These are phyloP conservation scores for Apteryx owenii DNA, from an alignment of 2,113 vertebrate genomes.

Conservation along the genomic window DNA sequence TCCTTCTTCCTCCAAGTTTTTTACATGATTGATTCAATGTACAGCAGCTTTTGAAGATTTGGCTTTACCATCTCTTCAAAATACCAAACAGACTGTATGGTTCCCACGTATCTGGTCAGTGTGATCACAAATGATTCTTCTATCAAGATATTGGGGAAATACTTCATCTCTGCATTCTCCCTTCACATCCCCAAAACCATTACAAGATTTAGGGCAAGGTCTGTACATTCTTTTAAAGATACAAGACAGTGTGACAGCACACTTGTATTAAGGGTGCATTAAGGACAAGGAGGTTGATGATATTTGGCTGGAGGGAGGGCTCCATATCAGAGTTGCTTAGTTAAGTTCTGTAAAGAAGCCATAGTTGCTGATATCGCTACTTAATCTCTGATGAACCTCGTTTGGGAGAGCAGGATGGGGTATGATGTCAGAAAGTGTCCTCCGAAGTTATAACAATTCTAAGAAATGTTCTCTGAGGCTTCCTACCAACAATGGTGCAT, in stretches of 20 bases:
- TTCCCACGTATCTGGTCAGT: neutral
- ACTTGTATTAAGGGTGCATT: neutral
- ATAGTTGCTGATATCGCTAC: neutral
- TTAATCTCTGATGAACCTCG: neutral
- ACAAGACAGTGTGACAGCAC: neutral
- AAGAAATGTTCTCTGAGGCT: neutral
- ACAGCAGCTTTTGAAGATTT: neutral
- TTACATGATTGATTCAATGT: neutral
- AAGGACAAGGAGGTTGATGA: neutral
- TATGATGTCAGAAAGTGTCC: neutral
- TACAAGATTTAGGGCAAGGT: neutral
- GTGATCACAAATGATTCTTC: neutral
- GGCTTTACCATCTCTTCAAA: neutral
- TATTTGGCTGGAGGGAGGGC: neutral
- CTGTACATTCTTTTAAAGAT: neutral
- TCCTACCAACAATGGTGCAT: neutral
- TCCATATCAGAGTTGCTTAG: neutral
- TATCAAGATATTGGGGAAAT: neutral
- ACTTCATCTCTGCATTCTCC: neutral
- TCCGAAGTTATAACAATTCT: neutral
- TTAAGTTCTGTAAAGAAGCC: neutral
- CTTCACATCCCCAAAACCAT: neutral
- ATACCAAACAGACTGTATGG: rapidly evolving
- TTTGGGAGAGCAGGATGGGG: neutral
- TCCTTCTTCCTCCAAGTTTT: neutral